Evolutionary conservation across 2,888 invertebrate genomes (phyloP).

Genomic region (Drosophila colorata): DNA sequence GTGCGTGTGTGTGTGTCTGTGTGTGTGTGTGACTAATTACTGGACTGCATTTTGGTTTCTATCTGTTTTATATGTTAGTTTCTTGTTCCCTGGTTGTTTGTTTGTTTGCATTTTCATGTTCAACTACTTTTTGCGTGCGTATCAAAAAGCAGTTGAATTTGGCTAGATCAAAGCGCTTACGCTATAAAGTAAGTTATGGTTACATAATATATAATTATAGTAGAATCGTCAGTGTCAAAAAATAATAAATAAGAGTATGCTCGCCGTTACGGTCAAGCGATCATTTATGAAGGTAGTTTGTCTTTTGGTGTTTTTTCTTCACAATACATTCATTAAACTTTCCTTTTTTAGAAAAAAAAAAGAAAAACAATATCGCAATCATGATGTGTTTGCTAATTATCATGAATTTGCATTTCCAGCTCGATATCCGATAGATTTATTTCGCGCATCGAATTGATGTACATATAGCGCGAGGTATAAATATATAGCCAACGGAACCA

Average conservation of each 20-base stretch:
- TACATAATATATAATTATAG: slow-evolving; percentile 47
- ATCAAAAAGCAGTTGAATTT: slow-evolving; percentile 47
- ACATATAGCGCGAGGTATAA: slow-evolving; percentile 94
- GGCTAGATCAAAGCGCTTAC: slow-evolving; percentile 50
- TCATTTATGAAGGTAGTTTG: slow-evolving; percentile 63
- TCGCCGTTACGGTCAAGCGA: slow-evolving; percentile 28
- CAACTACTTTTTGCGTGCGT: slow-evolving; percentile 41
- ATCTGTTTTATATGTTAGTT: slow-evolving; percentile 31
- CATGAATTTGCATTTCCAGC: slow-evolving; percentile 90
- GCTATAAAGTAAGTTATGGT: slow-evolving; percentile 37
- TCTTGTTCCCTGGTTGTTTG: slow-evolving; percentile 68
- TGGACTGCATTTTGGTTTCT: slow-evolving; percentile 47
- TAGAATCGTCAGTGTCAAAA: slow-evolving; percentile 72
- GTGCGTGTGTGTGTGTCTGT: slow-evolving; percentile 21
- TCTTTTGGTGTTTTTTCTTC: slow-evolving; percentile 66
- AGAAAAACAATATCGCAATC: slow-evolving; percentile 12
- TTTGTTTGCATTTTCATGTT: slow-evolving; percentile 37
- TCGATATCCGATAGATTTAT: slow-evolving; percentile 91
- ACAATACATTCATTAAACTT: slow-evolving; percentile 36
- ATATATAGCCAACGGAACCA: slow-evolving; percentile 98
- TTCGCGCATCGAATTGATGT: slow-evolving; percentile 94
- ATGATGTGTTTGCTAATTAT: slow-evolving; percentile 63
- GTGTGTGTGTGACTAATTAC: slow-evolving; percentile 25
- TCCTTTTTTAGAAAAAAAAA: too few species aligned
- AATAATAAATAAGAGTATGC: slow-evolving; percentile 38